These are phyloP conservation scores for Mormoops blainvillei DNA, from an alignment of 2,113 vertebrate species.

Conservation along the genomic window DNA sequence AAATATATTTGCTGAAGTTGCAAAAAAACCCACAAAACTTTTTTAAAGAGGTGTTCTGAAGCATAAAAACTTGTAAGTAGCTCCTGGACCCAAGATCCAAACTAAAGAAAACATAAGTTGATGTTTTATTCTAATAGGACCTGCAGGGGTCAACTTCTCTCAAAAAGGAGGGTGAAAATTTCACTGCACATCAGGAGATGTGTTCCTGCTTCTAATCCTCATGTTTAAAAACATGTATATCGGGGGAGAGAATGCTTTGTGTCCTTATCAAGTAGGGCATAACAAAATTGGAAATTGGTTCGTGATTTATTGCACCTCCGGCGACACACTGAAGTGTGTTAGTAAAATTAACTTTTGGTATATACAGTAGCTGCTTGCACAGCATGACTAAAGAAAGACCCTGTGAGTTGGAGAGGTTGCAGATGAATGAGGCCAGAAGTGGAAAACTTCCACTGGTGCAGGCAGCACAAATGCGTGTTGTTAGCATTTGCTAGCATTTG, in stretches of 20 bases:
- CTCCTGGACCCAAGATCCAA: neutral
- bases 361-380: slow-evolving; percentile 68
- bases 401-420: slow-evolving; percentile 48
- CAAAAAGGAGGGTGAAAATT: slow-evolving; percentile 60
- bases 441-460: slow-evolving; percentile 59
- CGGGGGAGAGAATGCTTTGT: slow-evolving; percentile 45
- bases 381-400: slow-evolving; percentile 73
- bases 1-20: slow-evolving; percentile 50
- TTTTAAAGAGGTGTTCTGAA: slow-evolving; percentile 3
- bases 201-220: slow-evolving; percentile 54
- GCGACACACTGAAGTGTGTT: slow-evolving; percentile 48
- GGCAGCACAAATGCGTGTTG: slow-evolving; percentile 37
- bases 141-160: slow-evolving; percentile 8
- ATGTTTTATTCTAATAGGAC: slow-evolving; percentile 41
- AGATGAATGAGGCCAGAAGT: slow-evolving; percentile 73
- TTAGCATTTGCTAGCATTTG: slow-evolving; percentile 41
- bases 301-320: slow-evolving; percentile 71
- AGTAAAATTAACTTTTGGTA: slow-evolving; percentile 68
- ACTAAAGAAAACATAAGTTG: neutral
- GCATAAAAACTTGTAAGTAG: neutral
- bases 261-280: slow-evolving; percentile 70
- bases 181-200: slow-evolving; percentile 19
- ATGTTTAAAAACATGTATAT: slow-evolving; percentile 66
- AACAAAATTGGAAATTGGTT: slow-evolving; percentile 77
- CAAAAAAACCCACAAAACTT: neutral